phyloP scores from a whole-genome alignment of 2,888 invertebrate species.

The Branchellion lobata region DNA sequence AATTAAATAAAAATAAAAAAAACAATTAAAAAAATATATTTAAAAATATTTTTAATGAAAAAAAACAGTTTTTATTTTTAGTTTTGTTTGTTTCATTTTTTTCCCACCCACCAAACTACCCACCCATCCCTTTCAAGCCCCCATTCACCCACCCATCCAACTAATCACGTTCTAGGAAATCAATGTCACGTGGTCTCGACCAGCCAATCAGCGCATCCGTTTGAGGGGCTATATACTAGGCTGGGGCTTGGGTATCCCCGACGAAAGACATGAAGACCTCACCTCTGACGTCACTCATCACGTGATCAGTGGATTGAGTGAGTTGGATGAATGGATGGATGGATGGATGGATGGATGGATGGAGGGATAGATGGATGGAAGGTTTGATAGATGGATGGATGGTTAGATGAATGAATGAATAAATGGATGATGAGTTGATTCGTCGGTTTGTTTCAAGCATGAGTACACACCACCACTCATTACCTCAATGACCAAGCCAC shows the following conservation, averaged over 20 bases:
- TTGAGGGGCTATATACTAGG: constrained; percentile 87
- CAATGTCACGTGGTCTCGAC: constrained; percentile 83
- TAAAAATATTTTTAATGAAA: too few relatives aligned
- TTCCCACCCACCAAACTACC: constrained; percentile 83
- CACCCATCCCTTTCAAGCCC: constrained; percentile 77
- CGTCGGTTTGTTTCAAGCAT: too few relatives aligned
- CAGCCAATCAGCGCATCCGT: constrained; percentile 75
- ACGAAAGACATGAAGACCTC: constrained; percentile 77
- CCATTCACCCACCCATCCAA: constrained; percentile 68
- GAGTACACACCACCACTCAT: too few relatives aligned
- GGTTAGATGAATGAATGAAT: too few relatives aligned
- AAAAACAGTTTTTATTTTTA: too few relatives aligned
- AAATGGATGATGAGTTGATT: too few relatives aligned
- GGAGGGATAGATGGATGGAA: too few relatives aligned
- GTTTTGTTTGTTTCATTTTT: too few relatives aligned
- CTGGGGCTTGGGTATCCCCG: constrained; percentile 94
- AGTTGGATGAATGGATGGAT: constrained; percentile 55
- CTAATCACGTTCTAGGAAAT: constrained; percentile 66
- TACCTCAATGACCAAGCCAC: too few relatives aligned
- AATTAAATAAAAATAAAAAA: too few relatives aligned
- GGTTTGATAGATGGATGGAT: too few relatives aligned
- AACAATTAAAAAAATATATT: too few relatives aligned
- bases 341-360: not conserved
- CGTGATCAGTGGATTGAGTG: constrained; percentile 77
- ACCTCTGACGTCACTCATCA: constrained; percentile 79